Conservation (phyloP, 2,888 invertebrate species). For the Agonopterix subpropinquella region DNA sequence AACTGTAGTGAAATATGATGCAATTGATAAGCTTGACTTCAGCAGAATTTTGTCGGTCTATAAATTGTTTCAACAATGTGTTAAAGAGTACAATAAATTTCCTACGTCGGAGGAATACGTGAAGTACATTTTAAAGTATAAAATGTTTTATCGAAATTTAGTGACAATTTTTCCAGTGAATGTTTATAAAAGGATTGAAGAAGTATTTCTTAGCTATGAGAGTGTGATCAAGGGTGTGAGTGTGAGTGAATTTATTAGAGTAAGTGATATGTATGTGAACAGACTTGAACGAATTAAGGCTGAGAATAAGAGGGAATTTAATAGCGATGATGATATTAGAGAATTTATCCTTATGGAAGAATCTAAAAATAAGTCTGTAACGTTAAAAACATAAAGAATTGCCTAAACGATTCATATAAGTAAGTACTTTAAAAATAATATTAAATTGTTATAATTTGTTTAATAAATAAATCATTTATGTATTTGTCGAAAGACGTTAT, state of each 20-base stretch:
- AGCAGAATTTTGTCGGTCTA: constrained; percentile 16
- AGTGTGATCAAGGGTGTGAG: constrained; percentile 11
- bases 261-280: constrained; percentile 11
- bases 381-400: too few species aligned
- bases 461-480: too few species aligned
- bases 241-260: too few species aligned
- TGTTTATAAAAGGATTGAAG: constrained; percentile 3
- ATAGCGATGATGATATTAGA: constrained; percentile 16
- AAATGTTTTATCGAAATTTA: constrained; percentile 11
- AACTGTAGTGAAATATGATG: constrained; percentile 13
- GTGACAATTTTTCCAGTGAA: constrained; percentile 17
- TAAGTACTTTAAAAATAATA: too few species aligned
- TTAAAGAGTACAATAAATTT: constrained; percentile 11
- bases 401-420: too few species aligned
- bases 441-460: too few species aligned
- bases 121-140: constrained; percentile 14
- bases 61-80: constrained; percentile 16
- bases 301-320: constrained; percentile 17
- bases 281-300: constrained; percentile 20
- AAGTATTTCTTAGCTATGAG: constrained; percentile 12
- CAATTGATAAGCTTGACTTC: constrained; percentile 19
- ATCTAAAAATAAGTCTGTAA: too few species aligned
- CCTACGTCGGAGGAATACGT: constrained; percentile 13
- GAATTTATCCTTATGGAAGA: constrained; percentile 17
- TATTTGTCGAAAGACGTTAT: too few species aligned